Evolutionary conservation across 2,888 invertebrate species (phyloP).

Genomic region (Calameuta pallipes): DNA sequence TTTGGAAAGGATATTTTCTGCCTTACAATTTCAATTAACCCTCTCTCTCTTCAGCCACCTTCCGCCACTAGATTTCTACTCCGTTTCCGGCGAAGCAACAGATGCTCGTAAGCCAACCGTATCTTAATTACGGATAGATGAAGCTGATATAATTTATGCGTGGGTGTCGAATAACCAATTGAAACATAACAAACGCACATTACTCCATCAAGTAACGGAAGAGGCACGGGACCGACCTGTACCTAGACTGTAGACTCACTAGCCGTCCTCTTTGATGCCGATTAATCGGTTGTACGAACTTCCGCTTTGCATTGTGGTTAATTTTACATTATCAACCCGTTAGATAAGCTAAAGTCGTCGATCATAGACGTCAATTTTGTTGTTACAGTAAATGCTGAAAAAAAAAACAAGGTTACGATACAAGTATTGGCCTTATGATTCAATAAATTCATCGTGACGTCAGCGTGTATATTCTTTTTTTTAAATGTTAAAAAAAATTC

Average conservation of each 20-base stretch:
- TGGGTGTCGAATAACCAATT: constrained; percentile 56
- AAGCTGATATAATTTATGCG: constrained; percentile 47
- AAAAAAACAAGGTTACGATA: too few species aligned
- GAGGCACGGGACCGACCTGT: constrained; percentile 46
- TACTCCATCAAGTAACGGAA: constrained; percentile 61
- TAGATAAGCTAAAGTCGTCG: too few species aligned
- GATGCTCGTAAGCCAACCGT: not conserved
- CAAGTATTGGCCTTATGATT: too few species aligned
- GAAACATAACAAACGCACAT: constrained; percentile 63
- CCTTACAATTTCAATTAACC: not conserved
- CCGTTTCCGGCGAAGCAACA: not conserved
- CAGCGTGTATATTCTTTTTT: too few species aligned
- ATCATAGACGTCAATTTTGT: too few species aligned
- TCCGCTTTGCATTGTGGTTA: too few species aligned
- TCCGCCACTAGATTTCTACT: too few species aligned
- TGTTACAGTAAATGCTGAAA: too few species aligned
- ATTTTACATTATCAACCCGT: too few species aligned
- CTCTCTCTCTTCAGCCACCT: not conserved
- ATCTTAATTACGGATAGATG: constrained; percentile 29
- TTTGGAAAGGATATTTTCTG: too few species aligned
- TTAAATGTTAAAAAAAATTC: too few species aligned
- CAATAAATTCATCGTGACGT: too few species aligned
- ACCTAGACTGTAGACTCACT: constrained; percentile 17
- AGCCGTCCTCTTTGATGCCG: constrained; percentile 51
- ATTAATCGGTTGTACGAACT: not conserved